Evolutionary conservation across 2,888 invertebrate species (phyloP).

Genomic region (Lepetodrilus schrolli): DNA sequence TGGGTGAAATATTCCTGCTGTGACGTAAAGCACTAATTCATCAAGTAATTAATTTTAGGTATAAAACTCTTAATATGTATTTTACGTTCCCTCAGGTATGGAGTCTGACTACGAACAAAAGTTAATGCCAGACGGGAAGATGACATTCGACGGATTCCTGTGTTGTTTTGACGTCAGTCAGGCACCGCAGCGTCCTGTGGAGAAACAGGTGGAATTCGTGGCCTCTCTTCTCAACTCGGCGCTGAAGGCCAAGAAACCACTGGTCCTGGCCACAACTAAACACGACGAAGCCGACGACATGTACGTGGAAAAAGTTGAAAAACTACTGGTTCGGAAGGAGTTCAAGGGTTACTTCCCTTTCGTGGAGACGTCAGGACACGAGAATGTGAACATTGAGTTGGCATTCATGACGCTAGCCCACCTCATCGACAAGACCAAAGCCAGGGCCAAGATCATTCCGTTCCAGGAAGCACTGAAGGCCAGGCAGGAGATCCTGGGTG

Average conservation of each 20-base stretch:
- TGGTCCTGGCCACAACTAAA: conserved; percentile 95
- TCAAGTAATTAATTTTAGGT: no score
- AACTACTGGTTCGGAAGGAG: conserved; percentile 90
- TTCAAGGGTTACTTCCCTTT: conserved; percentile 87
- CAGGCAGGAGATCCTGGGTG: conserved; percentile 90
- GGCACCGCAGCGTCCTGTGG: conserved; percentile 91
- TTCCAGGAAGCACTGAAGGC: conserved; percentile 89
- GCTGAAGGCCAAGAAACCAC: conserved; percentile 94
- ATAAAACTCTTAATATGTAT: no score
- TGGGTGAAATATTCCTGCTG: no score
- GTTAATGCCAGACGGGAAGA: conserved; percentile 87
- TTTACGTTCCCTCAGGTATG: conserved; percentile 79
- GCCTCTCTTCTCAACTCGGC: conserved; percentile 86
- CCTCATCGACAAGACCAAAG: conserved; percentile 92
- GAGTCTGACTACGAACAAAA: conserved; percentile 95
- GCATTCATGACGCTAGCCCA: conserved; percentile 91
- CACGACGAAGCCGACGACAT: conserved; percentile 93
- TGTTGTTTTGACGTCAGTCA: conserved; percentile 96
- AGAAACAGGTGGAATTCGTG: conserved; percentile 85
- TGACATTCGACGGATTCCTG: conserved; percentile 94
- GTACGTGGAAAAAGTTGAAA: conserved; percentile 84
- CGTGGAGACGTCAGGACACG: conserved; percentile 95
- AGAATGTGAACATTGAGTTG: conserved; percentile 95
- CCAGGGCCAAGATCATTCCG: conserved; percentile 78
- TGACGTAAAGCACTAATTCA: no score